These are phyloP conservation scores for Patagioenas fasciata DNA, from an alignment of 2,113 vertebrate species.

Conservation along the genomic window DNA sequence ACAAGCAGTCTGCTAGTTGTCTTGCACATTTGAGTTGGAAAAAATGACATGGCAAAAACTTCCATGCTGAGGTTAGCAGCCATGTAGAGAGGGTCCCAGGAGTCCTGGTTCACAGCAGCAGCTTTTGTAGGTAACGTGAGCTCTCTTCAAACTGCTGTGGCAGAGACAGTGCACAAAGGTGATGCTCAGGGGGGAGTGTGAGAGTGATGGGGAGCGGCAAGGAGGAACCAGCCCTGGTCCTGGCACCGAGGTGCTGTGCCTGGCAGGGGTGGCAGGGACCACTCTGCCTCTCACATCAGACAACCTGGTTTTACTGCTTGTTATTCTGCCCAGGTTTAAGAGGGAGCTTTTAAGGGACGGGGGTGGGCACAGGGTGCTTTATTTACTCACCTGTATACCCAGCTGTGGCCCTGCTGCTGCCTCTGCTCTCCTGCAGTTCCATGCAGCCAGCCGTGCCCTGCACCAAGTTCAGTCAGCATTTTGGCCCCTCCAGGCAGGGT, in stretches of 20 bases:
- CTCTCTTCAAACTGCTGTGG: not conserved
- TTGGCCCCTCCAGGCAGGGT: not conserved
- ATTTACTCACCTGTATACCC: not conserved
- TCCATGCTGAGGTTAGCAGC: not conserved
- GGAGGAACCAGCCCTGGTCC: not conserved
- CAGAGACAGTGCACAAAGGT: not conserved
- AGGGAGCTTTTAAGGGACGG: not conserved
- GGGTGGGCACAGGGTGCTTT: too few species aligned
- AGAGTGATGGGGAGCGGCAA: not conserved
- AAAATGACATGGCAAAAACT: not conserved
- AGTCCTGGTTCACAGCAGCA: not conserved
- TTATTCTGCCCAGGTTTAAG: not conserved
- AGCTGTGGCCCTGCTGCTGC: not conserved
- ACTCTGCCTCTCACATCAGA: not conserved
- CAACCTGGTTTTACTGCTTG: not conserved
- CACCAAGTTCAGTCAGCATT: fast-evolving
- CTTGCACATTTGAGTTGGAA: not conserved
- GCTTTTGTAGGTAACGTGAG: not conserved
- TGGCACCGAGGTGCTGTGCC: not conserved
- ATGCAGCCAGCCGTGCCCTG: not conserved
- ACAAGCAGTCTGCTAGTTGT: not conserved
- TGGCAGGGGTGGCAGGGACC: not conserved
- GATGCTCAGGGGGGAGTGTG: not conserved
- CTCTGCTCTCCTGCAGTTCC: not conserved
- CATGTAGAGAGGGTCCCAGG: too few species aligned